Percentiles rank a stretch among this genome's conserved stretches.
Evolutionary conservation across 1,140 invertebrate genomes (phyloP).

Genomic region (Sarcophaga peregrina): DNA sequence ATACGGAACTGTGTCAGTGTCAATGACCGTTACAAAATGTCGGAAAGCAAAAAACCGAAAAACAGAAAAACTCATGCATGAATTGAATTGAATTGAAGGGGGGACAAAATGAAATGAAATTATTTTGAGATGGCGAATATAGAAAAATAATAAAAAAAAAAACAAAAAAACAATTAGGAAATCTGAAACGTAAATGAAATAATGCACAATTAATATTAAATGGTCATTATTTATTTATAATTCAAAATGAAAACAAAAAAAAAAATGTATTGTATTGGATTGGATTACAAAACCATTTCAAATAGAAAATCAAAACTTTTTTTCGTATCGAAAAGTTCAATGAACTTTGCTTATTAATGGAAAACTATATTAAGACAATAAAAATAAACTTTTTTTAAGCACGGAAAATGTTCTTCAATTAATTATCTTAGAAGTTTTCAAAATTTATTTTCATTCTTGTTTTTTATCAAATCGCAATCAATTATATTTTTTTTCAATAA

Average conservation of each 20-base stretch:
- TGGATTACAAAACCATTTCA: slow-evolving; percentile 12
- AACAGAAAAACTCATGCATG: not conserved
- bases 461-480: no score
- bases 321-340: no score
- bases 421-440: no score
- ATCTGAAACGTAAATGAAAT: slow-evolving; percentile 35
- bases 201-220: slow-evolving; percentile 37
- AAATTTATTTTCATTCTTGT: no score
- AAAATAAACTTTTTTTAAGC: no score
- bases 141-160: not conserved
- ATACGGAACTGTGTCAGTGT: slow-evolving; percentile 41
- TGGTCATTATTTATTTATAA: slow-evolving; percentile 23
- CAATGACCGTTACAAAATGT: slow-evolving; percentile 43
- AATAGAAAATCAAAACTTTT: no score
- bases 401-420: no score
- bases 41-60: not conserved
- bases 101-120: not conserved
- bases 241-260: not conserved
- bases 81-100: no score
- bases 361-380: no score
- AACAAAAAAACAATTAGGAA: not conserved
- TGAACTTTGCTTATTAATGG: no score
- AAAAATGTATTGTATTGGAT: not conserved
- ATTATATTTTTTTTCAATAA: no score
- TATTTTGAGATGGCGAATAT: slow-evolving; percentile 5